These are phyloP conservation scores for Stenichneumon culpator DNA, from an alignment of 2,888 invertebrate species.

Conservation along the genomic window DNA sequence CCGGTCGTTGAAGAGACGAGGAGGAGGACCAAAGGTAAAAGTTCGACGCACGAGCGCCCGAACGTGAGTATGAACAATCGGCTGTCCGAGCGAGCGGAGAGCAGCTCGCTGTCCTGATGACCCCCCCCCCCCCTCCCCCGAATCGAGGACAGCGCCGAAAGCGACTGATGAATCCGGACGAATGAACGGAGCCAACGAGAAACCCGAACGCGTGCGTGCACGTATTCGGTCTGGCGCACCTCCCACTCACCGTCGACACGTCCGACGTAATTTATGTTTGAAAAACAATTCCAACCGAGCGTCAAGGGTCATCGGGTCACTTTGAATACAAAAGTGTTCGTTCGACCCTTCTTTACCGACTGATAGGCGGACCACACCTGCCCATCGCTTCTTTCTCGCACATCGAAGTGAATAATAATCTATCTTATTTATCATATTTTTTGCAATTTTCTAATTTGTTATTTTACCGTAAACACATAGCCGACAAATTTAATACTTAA, in stretches of 20 bases:
- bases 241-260: conserved; percentile 10
- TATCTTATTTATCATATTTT: background rate
- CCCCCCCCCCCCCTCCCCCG: conserved; percentile 16
- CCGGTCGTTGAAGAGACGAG: conserved; percentile 43
- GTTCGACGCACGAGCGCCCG: conserved; percentile 25
- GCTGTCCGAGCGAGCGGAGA: conserved; percentile 14
- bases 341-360: background rate
- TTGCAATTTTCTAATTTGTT: background rate
- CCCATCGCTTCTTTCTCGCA: background rate
- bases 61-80: conserved; percentile 54
- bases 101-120: conserved; percentile 28
- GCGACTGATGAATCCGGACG: conserved; percentile 19
- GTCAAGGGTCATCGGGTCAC: conserved; percentile 15
- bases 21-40: conserved; percentile 59
- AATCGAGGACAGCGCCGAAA: conserved; percentile 58
- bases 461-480: background rate
- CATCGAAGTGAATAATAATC: background rate
- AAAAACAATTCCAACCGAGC: background rate
- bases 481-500: no score
- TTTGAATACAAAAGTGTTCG: background rate
- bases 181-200: conserved; percentile 14
- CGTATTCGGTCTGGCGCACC: conserved; percentile 9
- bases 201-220: conserved; percentile 5
- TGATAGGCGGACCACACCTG: background rate
- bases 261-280: conserved; percentile 15